phyloP scores from a whole-genome alignment of 2,113 vertebrate species.

The Mormoops blainvillei region DNA sequence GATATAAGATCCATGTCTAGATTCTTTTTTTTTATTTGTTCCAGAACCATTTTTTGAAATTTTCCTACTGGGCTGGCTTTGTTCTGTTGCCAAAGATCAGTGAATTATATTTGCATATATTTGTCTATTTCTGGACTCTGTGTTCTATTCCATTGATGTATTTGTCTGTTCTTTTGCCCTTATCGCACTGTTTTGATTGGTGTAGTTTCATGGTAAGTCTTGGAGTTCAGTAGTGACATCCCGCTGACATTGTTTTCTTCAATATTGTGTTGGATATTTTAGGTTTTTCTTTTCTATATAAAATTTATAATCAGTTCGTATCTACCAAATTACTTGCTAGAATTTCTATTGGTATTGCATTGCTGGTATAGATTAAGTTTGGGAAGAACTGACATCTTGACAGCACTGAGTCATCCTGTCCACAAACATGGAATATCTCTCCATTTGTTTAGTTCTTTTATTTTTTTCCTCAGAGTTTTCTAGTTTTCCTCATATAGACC shows the following conservation, averaged over 20 bases:
- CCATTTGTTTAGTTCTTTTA: background rate
- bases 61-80: background rate
- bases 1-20: background rate
- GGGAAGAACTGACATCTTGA: background rate
- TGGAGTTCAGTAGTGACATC: background rate
- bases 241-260: background rate
- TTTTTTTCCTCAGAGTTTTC: background rate
- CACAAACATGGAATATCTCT: background rate
- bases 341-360: background rate
- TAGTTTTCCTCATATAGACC: background rate
- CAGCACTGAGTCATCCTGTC: background rate
- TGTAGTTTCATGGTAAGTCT: background rate
- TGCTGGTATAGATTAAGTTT: background rate
- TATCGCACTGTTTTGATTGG: background rate
- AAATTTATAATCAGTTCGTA: background rate
- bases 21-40: background rate
- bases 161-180: background rate
- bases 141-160: background rate
- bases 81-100: background rate
- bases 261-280: background rate
- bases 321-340: background rate
- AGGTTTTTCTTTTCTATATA: background rate
- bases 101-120: background rate
- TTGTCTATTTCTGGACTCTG: background rate
- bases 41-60: background rate